Conservation (phyloP, 2,888 invertebrate species). For the Phortica okadai region DNA sequence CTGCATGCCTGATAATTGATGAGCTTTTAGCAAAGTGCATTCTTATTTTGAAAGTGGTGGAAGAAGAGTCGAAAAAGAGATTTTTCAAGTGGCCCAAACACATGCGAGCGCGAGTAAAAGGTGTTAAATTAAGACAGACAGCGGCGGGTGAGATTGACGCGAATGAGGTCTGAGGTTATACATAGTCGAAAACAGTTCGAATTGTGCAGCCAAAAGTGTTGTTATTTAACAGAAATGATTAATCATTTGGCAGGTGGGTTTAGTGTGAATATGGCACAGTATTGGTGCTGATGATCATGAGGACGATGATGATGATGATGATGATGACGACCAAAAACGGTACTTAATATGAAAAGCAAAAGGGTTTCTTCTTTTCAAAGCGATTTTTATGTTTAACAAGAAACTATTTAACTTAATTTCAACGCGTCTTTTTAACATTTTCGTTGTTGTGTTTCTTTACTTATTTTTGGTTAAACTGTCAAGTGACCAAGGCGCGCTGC, state of each 20-base stretch:
- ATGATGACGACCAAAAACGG: constrained; percentile 49
- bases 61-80: constrained; percentile 44
- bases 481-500: constrained; percentile 53
- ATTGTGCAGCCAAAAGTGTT: neutral
- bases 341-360: constrained; percentile 45
- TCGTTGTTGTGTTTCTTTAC: neutral
- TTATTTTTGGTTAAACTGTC: constrained; percentile 65
- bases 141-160: neutral
- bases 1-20: constrained; percentile 61
- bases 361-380: constrained; percentile 31
- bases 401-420: constrained; percentile 70
- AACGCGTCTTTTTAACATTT: constrained; percentile 49
- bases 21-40: constrained; percentile 65
- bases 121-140: constrained; percentile 58
- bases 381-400: constrained; percentile 59
- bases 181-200: neutral
- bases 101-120: constrained; percentile 45
- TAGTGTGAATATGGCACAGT: neutral
- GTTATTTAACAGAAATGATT: constrained; percentile 65
- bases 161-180: constrained; percentile 19
- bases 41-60: constrained; percentile 38
- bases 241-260: constrained; percentile 74
- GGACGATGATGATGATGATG: neutral
- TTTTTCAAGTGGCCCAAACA: constrained; percentile 48
- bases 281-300: neutral